phyloP scores from a whole-genome alignment of 2,113 vertebrate genomes.

The Oncorhynchus nerka region DNA sequence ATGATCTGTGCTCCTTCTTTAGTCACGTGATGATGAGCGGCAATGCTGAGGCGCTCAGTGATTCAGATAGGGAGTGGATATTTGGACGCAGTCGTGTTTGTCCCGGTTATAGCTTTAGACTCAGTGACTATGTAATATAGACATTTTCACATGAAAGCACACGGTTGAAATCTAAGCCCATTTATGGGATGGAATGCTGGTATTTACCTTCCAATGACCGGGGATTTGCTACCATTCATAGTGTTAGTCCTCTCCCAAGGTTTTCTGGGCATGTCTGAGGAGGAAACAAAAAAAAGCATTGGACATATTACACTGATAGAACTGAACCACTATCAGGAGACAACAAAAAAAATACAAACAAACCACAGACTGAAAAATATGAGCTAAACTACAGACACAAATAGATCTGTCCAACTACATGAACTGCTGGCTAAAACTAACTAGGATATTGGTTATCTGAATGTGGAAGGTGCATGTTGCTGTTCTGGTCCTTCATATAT shows the following conservation, averaged over 20 bases:
- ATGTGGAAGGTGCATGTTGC: background rate
- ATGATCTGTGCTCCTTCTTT: conserved; percentile 19
- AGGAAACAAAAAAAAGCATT: background rate
- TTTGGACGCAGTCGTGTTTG: background rate
- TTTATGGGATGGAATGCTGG: background rate
- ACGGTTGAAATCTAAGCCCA: background rate
- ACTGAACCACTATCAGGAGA: background rate
- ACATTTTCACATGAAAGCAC: background rate
- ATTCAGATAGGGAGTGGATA: conserved; percentile 6
- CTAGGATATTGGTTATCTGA: no score
- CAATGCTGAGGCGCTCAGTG: conserved; percentile 6
- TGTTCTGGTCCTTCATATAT: background rate
- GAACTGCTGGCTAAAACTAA: no score
- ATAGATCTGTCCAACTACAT: no score
- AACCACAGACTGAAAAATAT: background rate
- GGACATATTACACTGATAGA: background rate
- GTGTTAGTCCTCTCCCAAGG: conserved; percentile 97
- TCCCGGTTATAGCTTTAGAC: background rate
- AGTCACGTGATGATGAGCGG: background rate
- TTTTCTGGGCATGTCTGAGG: conserved; percentile 92
- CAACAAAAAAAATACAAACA: background rate
- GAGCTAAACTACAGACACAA: background rate
- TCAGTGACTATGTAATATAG: background rate
- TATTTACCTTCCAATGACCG: conserved; percentile 93
- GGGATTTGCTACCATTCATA: conserved; percentile 98